Evolutionary conservation across 2,797 vertebrate genomes (phyloP).

Genomic region (Mormyrops boulengeri): DNA sequence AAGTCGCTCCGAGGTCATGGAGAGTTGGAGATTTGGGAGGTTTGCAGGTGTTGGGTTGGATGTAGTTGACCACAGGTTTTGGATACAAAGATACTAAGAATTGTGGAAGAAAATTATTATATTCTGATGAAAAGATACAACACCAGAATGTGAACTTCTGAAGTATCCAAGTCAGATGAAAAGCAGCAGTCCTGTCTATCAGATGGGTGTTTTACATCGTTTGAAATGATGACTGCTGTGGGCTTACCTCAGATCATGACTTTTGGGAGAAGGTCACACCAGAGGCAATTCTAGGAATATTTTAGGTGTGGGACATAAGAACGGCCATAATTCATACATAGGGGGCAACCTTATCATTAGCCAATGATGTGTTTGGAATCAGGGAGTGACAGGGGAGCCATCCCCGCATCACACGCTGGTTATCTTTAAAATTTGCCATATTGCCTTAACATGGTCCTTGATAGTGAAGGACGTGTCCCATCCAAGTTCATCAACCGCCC

Average conservation of each 20-base stretch:
- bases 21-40: constrained; percentile 21
- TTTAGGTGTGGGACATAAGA: neutral
- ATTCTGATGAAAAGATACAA: neutral
- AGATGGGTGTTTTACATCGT: neutral
- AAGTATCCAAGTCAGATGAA: neutral
- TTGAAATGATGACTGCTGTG: neutral
- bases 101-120: neutral
- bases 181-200: neutral
- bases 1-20: constrained; percentile 12
- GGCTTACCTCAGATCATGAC: neutral
- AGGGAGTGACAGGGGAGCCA: neutral
- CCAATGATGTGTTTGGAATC: neutral
- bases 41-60: constrained; percentile 27
- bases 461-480: neutral
- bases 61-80: neutral
- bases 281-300: neutral
- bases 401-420: neutral
- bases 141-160: neutral
- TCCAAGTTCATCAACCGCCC: neutral
- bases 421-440: neutral
- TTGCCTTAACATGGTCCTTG: neutral
- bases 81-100: neutral
- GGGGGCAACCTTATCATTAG: neutral
- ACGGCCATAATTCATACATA: neutral
- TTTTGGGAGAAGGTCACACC: neutral